phyloP scores from a whole-genome alignment of 2,797 vertebrate genomes.

The Sebastes minor region DNA sequence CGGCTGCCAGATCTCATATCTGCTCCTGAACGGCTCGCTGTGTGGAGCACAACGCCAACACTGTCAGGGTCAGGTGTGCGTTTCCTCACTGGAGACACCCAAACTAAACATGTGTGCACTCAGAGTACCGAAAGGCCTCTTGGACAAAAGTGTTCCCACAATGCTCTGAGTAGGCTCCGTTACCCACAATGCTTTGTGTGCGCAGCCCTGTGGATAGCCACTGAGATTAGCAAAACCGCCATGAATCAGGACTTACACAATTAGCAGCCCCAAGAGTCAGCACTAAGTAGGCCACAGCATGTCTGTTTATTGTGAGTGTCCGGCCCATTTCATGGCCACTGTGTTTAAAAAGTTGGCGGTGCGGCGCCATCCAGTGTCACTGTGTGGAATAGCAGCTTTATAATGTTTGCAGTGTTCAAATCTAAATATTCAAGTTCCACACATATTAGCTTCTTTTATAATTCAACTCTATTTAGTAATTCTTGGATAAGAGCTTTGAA shows the following conservation, averaged over 20 bases:
- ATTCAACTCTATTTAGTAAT: not conserved
- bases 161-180: not conserved
- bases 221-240: conserved; percentile 18
- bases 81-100: conserved; percentile 1
- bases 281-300: conserved; percentile 26
- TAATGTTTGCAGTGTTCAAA: not conserved
- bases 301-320: not conserved
- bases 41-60: not conserved
- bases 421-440: not conserved
- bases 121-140: not conserved
- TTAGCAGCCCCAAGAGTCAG: conserved; percentile 21
- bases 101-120: not conserved
- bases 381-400: not conserved
- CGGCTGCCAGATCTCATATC: not conserved
- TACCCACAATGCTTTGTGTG: conserved; percentile 35
- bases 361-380: conserved; percentile 23
- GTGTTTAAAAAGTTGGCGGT: rapidly evolving
- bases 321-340: not conserved
- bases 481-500: not conserved
- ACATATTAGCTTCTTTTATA: not conserved
- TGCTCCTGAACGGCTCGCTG: not conserved
- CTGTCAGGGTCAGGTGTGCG: conserved; percentile 17
- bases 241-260: conserved; percentile 25
- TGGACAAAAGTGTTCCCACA: conserved; percentile 8
- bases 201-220: not conserved